Percentiles rank a stretch among this genome's conserved stretches.
phyloP scores from a whole-genome alignment of 1,140 invertebrate species.

The Galendromus occidentalis region DNA sequence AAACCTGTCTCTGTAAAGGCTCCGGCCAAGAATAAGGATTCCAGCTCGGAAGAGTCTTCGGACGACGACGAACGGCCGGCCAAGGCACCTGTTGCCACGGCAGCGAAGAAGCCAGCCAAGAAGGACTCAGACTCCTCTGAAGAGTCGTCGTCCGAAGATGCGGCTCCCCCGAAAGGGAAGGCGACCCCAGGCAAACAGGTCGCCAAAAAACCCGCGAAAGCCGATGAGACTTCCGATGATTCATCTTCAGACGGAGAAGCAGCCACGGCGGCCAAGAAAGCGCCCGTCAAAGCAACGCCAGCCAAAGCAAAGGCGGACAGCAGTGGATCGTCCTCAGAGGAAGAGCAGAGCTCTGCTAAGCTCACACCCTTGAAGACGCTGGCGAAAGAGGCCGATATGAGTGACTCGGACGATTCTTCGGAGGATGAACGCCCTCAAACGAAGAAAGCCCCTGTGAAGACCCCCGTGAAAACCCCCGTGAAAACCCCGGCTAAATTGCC shows the following conservation, averaged over 20 bases:
- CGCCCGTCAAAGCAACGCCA: background rate
- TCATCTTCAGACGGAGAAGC: background rate
- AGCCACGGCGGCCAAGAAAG: background rate
- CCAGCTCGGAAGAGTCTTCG: background rate
- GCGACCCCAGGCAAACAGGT: background rate
- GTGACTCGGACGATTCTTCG: too few species aligned
- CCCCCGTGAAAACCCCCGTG: too few species aligned
- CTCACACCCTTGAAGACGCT: too few species aligned
- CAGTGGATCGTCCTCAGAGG: background rate
- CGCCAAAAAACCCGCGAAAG: background rate
- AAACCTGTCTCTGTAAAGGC: background rate
- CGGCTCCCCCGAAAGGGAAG: background rate
- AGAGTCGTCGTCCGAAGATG: background rate
- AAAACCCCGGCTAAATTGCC: too few species aligned
- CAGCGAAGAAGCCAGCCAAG: background rate
- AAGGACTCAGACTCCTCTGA: background rate
- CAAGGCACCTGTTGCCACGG: background rate
- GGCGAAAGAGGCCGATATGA: too few species aligned
- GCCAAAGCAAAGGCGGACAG: background rate
- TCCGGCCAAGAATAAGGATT: background rate
- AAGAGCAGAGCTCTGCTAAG: background rate
- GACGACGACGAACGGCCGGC: background rate
- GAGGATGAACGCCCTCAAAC: too few species aligned
- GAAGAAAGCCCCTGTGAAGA: too few species aligned
- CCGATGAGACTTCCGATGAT: background rate